Percentiles rank a stretch among this genome's conserved stretches.
phyloP scores from a whole-genome alignment of 2,888 invertebrate genomes.

The Iselma pallidipennis region DNA sequence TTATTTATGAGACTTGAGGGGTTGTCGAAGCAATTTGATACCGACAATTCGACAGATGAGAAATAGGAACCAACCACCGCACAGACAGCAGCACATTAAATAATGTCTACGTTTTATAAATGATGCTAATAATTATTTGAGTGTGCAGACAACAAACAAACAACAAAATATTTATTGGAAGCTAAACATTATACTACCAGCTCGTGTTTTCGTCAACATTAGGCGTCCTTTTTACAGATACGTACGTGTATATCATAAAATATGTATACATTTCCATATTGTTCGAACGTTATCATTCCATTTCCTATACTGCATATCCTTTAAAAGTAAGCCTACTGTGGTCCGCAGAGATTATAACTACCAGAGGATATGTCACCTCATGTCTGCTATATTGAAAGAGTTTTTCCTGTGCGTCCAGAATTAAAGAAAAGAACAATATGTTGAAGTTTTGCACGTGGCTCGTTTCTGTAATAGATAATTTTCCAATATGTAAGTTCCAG shows the following conservation, averaged over 20 bases:
- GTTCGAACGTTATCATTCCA: too few relatives aligned
- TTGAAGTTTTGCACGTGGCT: constrained; percentile 10
- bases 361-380: too few relatives aligned
- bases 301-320: too few relatives aligned
- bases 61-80: constrained; percentile 13
- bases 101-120: background rate
- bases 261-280: too few relatives aligned
- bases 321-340: too few relatives aligned
- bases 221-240: too few relatives aligned
- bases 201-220: too few relatives aligned
- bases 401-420: constrained; percentile 10
- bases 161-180: background rate
- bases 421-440: constrained; percentile 21
- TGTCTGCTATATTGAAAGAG: too few relatives aligned
- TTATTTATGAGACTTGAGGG: constrained; percentile 44
- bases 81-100: background rate
- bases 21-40: constrained; percentile 42
- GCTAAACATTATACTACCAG: too few relatives aligned
- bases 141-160: background rate
- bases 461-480: constrained; percentile 29
- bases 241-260: too few relatives aligned
- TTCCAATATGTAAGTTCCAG: constrained; percentile 33
- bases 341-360: too few relatives aligned
- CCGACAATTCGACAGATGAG: constrained; percentile 29
- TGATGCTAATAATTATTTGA: background rate